These are phyloP conservation scores for Plectropomus leopardus DNA, from an alignment of 2,113 vertebrate species.

Conservation along the genomic window DNA sequence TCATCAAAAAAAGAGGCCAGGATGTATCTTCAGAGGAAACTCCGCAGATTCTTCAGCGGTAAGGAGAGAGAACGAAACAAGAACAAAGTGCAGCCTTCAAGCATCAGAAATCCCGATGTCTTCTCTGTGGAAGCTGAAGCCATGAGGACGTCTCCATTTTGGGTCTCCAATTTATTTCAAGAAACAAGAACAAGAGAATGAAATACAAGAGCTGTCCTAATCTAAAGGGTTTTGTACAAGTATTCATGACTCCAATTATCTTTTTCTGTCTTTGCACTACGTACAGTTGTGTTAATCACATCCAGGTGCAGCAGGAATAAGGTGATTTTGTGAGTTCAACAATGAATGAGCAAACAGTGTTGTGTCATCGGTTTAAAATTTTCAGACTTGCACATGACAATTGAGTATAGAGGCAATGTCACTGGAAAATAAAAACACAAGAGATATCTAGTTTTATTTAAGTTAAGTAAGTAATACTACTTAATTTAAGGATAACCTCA, in stretches of 20 bases:
- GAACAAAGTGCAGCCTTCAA: conserved; percentile 2
- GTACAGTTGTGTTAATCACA: conserved; percentile 69
- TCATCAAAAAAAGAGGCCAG: neutral
- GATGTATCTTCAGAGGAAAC: conserved; percentile 30
- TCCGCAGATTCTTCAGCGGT: neutral
- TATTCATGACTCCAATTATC: neutral
- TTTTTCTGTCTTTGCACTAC: conserved; percentile 16
- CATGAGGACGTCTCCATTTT: neutral
- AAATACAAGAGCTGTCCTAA: neutral
- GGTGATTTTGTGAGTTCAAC: conserved; percentile 44
- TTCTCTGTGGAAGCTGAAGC: neutral
- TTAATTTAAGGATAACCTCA: neutral
- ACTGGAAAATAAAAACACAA: conserved; percentile 11
- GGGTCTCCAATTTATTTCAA: conserved; percentile 42
- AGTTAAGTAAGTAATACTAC: neutral
- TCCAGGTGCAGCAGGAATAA: conserved; percentile 78
- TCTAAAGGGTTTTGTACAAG: neutral
- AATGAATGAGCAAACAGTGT: conserved; percentile 83
- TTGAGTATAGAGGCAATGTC: conserved; percentile 53
- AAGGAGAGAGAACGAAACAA: neutral
- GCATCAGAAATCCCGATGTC: conserved; percentile 10
- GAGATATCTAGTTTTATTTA: neutral
- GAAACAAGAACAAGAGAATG: conserved; percentile 26
- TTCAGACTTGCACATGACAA: neutral
- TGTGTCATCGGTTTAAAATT: conserved; percentile 2